phyloP scores from a whole-genome alignment of 1,140 invertebrate species.

The Zaprionus taronus region DNA sequence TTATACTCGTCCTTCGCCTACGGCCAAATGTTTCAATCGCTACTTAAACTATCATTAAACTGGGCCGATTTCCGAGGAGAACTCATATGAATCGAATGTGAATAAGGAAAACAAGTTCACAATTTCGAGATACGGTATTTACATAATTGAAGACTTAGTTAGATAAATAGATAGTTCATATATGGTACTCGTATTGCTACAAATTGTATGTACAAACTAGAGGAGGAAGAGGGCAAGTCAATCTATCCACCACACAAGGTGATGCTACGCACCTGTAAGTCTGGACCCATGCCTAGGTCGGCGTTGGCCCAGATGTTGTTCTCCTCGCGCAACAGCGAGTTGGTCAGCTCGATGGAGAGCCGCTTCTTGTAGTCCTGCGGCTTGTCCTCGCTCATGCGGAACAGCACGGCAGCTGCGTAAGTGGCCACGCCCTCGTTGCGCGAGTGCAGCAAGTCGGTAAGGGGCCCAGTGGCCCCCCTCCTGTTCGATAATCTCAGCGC shows the following conservation, averaged over 20 bases:
- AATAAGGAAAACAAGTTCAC: slow-evolving; percentile 6
- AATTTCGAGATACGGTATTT: slow-evolving; percentile 19
- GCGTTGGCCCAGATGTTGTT: slow-evolving; percentile 93
- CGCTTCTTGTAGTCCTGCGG: slow-evolving; percentile 99
- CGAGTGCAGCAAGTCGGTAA: slow-evolving; percentile 97
- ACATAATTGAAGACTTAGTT: slow-evolving; percentile 11
- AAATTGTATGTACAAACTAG: slow-evolving; percentile 8
- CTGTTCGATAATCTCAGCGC: slow-evolving; percentile 98
- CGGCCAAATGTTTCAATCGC: slow-evolving; percentile 53
- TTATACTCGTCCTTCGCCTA: slow-evolving; percentile 47
- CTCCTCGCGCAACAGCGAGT: slow-evolving; percentile 95
- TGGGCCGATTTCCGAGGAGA: slow-evolving; percentile 32
- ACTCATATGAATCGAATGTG: slow-evolving; percentile 8
- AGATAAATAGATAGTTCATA: neutral
- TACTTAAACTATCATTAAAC: slow-evolving; percentile 53
- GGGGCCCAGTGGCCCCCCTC: slow-evolving; percentile 98
- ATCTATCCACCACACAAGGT: neutral
- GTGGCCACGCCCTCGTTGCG: slow-evolving; percentile 93
- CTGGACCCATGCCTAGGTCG: slow-evolving; percentile 92
- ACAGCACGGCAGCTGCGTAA: slow-evolving; percentile 98
- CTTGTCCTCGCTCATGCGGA: slow-evolving; percentile 99
- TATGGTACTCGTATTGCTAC: neutral
- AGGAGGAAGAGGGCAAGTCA: slow-evolving; percentile 3
- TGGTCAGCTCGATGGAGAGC: slow-evolving; percentile 97
- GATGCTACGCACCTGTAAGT: slow-evolving; percentile 90